These are phyloP conservation scores for Monoplex corrugatus DNA, from an alignment of 2,888 invertebrate genomes.

Conservation along the genomic window DNA sequence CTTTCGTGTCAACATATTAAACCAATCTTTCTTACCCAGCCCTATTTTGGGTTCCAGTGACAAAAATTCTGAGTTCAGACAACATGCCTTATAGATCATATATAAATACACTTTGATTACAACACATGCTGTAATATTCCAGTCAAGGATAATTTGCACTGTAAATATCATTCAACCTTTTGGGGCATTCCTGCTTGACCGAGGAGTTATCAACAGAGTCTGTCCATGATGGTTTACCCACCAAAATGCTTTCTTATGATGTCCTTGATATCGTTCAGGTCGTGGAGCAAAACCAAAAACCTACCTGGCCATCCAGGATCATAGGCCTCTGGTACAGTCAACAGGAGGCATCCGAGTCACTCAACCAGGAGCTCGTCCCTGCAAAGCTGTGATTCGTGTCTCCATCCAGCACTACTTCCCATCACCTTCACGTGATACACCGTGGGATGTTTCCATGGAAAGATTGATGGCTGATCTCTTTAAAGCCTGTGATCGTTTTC, in stretches of 20 bases:
- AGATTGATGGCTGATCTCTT: slow-evolving; percentile 17
- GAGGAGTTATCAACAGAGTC: no score
- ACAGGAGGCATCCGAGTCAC: background rate
- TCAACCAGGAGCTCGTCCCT: slow-evolving; percentile 28
- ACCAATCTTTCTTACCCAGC: no score
- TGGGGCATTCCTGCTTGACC: no score
- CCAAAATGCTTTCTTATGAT: no score
- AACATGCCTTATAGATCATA: no score
- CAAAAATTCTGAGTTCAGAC: no score
- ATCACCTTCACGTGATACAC: background rate
- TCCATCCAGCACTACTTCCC: background rate
- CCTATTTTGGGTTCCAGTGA: no score
- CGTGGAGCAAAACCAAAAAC: slow-evolving; percentile 31
- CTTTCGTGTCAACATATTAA: no score
- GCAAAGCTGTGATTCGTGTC: slow-evolving; percentile 38
- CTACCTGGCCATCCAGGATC: background rate
- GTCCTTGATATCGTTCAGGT: background rate
- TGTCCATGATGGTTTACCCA: background rate
- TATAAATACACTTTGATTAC: no score
- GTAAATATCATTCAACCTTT: no score
- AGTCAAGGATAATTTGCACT: no score
- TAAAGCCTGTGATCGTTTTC: background rate
- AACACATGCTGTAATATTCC: no score
- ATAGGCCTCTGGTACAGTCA: background rate
- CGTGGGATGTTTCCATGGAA: background rate